Evolutionary conservation across 1,140 invertebrate species (phyloP), one percentile per base, ranked within the genome.

Genomic region (Holotrichia oblita): DNA sequence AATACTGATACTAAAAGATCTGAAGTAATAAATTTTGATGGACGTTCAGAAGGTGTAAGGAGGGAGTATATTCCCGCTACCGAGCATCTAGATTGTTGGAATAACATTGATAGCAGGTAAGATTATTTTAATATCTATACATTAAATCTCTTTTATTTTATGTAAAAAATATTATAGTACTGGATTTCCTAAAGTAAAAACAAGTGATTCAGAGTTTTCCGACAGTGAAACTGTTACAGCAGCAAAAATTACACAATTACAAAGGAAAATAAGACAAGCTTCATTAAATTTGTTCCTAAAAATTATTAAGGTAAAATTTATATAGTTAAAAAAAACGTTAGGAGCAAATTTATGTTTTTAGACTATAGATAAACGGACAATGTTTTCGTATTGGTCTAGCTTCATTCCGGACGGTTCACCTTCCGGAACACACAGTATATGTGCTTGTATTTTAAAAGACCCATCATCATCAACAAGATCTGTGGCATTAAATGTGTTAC

Each of bases 311-410:
- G 85, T 87, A 82, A 79, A 73, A 20, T 0, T 81, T 3, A 2
- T 14, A 0, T 17, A 7, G n/a, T 55, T 55, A 34, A 4, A 34
- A 2, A 2, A 34, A 34, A 34, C 2, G 27, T 34, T 55, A 55
- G 14, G 6, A 4, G 3, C n/a, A 55, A 55, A 17, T 0, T 55
- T 55, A 17, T 17, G 27, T 55, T 55, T 82, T 76, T 82, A 91
- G 88, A 87, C 80, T 77, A 88, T 87, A 77, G 90, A 90, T 42
- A 90, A 88, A 81, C 87, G 88, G 73, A 85, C 89, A 20, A 89
- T 94, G 79, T 94, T 93, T 86, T 91, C 92, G 8, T 94, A 93
- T 85, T 94, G 93, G 93, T 89, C 92, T 79, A 91, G 87, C 79
- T 91, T 91, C 81, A 91, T 91, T 81, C 92, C 88, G 81, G 91